Evolutionary conservation across 1,140 invertebrate species (phyloP), one percentile per base, ranked within the genome.

Genomic region (Nasonia vitripennis): DNA sequence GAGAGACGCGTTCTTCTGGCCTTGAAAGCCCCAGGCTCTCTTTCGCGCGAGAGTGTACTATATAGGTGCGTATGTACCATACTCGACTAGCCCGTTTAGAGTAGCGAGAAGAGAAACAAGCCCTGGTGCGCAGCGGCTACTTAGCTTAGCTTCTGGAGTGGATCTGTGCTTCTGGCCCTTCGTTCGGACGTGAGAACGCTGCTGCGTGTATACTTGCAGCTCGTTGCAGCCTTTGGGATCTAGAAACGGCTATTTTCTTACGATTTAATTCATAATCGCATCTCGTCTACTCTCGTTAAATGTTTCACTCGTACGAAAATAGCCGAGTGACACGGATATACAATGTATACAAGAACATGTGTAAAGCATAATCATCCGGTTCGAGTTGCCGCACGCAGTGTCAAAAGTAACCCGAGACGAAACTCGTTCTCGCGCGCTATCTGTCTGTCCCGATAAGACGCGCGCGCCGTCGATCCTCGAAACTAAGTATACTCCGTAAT

Each of bases 81-180:
- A 62, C 17, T 62, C 55, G 55, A 62, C 55, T 62, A 62, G 55
- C 20, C 55, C 55, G 55, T 62, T 62, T 62, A 62, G 55, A 62
- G 55, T 62, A 62, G 55, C 55, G 55, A 62, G 55, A 62, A 62
- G 55, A 62, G 55, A 62, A 62, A 62, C 55, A 62, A 62, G 55
- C 55, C 55, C 55, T 62, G 55, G 55, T 62, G 55, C 17, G 5
- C 20, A 62, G 20, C 55, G n/a, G 55, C 55, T 62, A 62, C 55
- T 62, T 62, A 62, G 55, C 55, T 62, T 62, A 62, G 55, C 17
- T 62, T 17, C 55, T 62, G 14, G 20, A 62, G 55, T 62, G 55
- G 55, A 62, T 62, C 1, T 55, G 20, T n/a, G 55, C 55, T 62
- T 62, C 55, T 62, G 20, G 55, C 55, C 55, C 55, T 62, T 62